Base-by-base conservation (phyloP, 37 sponge, comb jelly and placozoan genomes). In the Eunapius fragilis region DNA sequence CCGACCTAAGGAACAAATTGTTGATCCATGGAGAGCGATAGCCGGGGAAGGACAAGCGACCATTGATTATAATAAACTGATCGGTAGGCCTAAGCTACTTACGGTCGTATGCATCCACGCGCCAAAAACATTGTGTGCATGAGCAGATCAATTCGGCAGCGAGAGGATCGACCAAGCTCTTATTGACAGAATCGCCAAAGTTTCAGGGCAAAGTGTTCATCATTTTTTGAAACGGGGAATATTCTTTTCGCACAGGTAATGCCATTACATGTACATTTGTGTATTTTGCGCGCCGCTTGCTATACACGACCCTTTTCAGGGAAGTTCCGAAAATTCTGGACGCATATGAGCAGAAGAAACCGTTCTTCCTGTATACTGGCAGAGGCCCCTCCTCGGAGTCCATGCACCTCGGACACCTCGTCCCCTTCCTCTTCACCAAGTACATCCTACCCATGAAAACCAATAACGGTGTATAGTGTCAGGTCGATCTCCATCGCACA, bases 361-460 rank as follows among this genome's bases (percentile, higher is more conserved):
- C 94, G 26, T 96, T 96, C 76, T 96, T 89, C 68, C 90, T 96
- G 14, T 96, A 96, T 74, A 96, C 97, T 70, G 97, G 97, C 19
- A 73, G 94, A 9, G 97, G 97, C 1, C 97, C 97, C 24, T 91
- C 94, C 4, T 96, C 97, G 7, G 94, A 92, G 86, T 74, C 94
- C 50, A 92, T 96, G 88, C 97, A 94, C 49, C 75, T 96, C n/a
- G 97, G 97, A 25, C 97, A 96, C 49, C 80, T 94, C 37, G 87
- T 96, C 69, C 94, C 97, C 22, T 94, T 96, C 84, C 50, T 96
- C 74, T 96, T 96, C 76, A 96, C 97, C 33, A 96, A 96, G 94
- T 96, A 71, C 70, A 86, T 82, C 24, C 12, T 28, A 36, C 75
- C 23, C 50, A 30, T 30, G 25, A 1, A 49, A 31, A 17, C 31